phyloP scores from a whole-genome alignment of 2,113 vertebrate genomes.

The Typhlomys cinereus region DNA sequence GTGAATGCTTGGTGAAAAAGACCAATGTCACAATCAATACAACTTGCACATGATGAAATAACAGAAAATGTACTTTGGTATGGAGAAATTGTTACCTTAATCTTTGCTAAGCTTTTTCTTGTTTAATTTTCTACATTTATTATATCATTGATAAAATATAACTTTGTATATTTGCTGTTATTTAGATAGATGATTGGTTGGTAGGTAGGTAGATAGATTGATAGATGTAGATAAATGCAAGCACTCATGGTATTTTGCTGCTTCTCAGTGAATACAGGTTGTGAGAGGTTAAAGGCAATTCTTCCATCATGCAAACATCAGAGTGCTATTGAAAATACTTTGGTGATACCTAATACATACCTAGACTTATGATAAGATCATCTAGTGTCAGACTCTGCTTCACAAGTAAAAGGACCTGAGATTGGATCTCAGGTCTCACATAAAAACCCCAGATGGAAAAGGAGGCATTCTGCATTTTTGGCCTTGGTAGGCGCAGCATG shows the following conservation, averaged over 20 bases:
- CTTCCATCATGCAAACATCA: background rate
- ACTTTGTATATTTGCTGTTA: background rate
- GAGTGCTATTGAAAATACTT: background rate
- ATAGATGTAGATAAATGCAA: background rate
- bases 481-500: no score
- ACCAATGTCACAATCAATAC: background rate
- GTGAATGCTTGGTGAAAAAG: background rate
- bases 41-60: background rate
- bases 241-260: background rate
- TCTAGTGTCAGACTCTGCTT: no score
- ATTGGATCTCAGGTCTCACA: no score
- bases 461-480: no score
- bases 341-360: background rate
- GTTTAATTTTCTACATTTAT: background rate
- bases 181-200: background rate
- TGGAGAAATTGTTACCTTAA: background rate
- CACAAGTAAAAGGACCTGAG: no score
- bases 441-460: no score
- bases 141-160: background rate
- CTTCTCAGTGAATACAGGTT: background rate
- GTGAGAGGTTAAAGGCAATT: background rate
- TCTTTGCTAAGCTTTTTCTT: background rate
- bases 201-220: no score
- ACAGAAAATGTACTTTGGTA: background rate
- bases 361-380: no score